These are phyloP conservation scores for Taurulus bubalis DNA, from an alignment of 2,113 vertebrate genomes.

Conservation along the genomic window DNA sequence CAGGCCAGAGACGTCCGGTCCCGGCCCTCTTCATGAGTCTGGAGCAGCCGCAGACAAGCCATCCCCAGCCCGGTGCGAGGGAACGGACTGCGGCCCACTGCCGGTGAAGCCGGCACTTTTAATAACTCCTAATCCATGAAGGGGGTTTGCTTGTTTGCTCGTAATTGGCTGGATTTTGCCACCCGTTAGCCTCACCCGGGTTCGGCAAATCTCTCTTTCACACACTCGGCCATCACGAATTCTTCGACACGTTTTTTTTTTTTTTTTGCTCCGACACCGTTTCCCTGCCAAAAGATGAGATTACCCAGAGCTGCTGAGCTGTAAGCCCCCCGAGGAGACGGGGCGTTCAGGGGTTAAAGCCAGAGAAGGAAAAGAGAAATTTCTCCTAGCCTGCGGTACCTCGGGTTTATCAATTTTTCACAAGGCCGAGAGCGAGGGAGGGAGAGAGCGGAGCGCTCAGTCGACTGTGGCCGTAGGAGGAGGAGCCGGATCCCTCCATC, in stretches of 20 bases:
- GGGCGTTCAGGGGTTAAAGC: conserved; percentile 8
- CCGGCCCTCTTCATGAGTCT: conserved; percentile 9
- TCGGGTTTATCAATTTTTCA: conserved; percentile 55
- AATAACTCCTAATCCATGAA: conserved; percentile 59
- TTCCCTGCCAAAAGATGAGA: conserved; percentile 43
- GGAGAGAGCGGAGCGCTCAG: conserved; percentile 2
- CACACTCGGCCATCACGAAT: conserved; percentile 25
- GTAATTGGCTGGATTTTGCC: conserved; percentile 44
- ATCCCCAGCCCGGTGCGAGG: not conserved
- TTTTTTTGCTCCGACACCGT: conserved; percentile 1
- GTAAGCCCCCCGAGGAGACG: not conserved
- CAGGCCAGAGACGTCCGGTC: conserved; percentile 51
- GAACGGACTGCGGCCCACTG: not conserved
- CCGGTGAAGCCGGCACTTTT: conserved; percentile 21
- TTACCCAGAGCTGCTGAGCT: conserved; percentile 27
- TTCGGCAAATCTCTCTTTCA: conserved; percentile 11
- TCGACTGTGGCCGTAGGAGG: not conserved
- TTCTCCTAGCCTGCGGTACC: conserved; percentile 5
- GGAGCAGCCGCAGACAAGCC: conserved; percentile 41
- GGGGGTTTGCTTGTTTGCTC: conserved; percentile 43
- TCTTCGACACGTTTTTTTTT: conserved; percentile 11
- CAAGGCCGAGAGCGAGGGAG: conserved; percentile 30
- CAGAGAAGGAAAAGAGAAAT: conserved; percentile 13
- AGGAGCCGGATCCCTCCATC: conserved; percentile 32
- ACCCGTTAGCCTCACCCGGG: conserved; percentile 5